Percentiles rank a stretch among this genome's conserved stretches.
Conservation (phyloP, 2,888 invertebrate species). For the Drosophila nr. fundita region DNA sequence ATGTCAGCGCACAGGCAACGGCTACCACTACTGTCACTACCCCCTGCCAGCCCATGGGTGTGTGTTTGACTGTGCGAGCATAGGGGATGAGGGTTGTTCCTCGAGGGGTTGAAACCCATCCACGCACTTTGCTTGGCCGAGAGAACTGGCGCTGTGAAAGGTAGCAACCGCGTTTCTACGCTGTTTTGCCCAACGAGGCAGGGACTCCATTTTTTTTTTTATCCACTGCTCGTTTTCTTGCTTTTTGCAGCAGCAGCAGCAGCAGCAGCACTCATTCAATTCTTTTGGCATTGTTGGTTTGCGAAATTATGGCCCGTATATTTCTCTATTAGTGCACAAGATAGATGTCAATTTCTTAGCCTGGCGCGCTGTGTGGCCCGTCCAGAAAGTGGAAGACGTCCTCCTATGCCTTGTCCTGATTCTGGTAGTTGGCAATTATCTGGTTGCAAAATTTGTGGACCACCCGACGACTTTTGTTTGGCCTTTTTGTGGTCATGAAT, state of each 20-base stretch:
- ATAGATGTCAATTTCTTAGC: conserved; percentile 71
- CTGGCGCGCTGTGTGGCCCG: conserved; percentile 65
- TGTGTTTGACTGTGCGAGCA: conserved; percentile 31
- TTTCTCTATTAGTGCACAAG: conserved; percentile 77
- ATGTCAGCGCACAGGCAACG: conserved; percentile 59
- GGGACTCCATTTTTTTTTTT: conserved; percentile 74
- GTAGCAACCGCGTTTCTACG: conserved; percentile 54
- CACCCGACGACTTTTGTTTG: conserved; percentile 75
- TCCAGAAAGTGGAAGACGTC: conserved; percentile 31
- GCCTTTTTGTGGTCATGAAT: conserved; percentile 79
- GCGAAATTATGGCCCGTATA: conserved; percentile 73
- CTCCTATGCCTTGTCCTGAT: conserved; percentile 11
- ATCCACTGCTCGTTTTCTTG: conserved; percentile 44
- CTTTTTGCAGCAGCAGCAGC: conserved; percentile 27
- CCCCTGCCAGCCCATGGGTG: conserved; percentile 59
- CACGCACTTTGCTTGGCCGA: conserved; percentile 62
- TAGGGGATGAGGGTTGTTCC: conserved; percentile 77
- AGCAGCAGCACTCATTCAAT: conserved; percentile 44
- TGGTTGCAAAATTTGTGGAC: conserved; percentile 73
- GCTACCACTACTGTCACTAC: conserved; percentile 58
- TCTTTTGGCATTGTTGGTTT: conserved; percentile 56
- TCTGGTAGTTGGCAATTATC: conserved; percentile 63
- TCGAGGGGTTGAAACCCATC: conserved; percentile 71
- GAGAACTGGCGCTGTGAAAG: conserved; percentile 80
- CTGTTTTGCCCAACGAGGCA: conserved; percentile 24